Evolutionary conservation across 1,140 invertebrate species (phyloP), one percentile per base, ranked within the genome.

Genomic region (Oscheius sp.): DNA sequence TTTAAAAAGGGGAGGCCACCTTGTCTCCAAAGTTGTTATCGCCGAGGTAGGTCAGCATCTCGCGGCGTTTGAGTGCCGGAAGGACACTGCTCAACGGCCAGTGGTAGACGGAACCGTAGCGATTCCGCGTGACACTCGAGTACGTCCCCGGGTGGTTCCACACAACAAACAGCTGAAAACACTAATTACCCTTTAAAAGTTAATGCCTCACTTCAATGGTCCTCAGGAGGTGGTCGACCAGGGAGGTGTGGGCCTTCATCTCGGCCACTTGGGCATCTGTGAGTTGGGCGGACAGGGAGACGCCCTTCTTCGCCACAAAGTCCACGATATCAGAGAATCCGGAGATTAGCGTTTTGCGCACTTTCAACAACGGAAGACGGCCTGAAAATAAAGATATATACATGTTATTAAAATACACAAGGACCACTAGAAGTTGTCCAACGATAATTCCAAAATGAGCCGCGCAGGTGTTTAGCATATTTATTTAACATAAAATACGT

Each of bases 241-340:
- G 87, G 1, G 92, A 91, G 84, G 95, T 93, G 82, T 94, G 96
- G 0, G 94, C 94, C 77, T 92, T 88, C 90, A 97, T 91, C 80
- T 97, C 94, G n/a, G 91, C 90, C 82, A 91, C 91, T 81, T 94
- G 89, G 34, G 89, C 87, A 23, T 89, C 86, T 42, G 90, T 89
- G 59, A 97, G 85, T 75, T 90, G 85, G 26, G 88, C 86, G 18
- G 91, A 91, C 15, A 96, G 84, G 18, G 26, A 55, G 45, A 74
- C 59, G 15, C 64, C 89, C 86, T 95, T 96, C 70, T 90, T 90
- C 29, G 90, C 90, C 13, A 94, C 90, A 85, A 95, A 93, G 78
- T 90, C 90, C 0, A 95, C 91, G 71, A 97, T 94, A 0, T 91
- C 90, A 77, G 95, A 93, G 79, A 97, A 89, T 84, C 95, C 95